Evolutionary conservation across 1,140 invertebrate species (phyloP), one percentile per base, ranked within the genome.

Genomic region (Drosophila pectinifera): DNA sequence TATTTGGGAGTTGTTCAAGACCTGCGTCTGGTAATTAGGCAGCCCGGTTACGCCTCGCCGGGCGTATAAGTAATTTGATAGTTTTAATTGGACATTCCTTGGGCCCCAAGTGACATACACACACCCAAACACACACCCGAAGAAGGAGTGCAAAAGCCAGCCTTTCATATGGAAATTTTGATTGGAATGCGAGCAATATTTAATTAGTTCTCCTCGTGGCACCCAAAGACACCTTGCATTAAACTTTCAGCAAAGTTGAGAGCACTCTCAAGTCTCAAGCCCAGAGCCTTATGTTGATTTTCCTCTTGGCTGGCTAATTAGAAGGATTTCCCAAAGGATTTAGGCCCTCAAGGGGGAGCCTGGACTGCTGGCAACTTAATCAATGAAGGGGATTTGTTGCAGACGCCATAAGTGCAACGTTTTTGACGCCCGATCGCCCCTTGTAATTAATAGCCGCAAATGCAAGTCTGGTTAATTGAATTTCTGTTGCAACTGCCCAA

Each of bases 71-170:
- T 86, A 86, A 86, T 88, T 79, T 86, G 80, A 86, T 86, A 88
- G 84, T 88, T 86, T 88, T 86, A 88, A 86, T 86, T 86, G 84
- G 67, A 58, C 80, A 89, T 86, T 68, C 65, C 51, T 22, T 39
- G 13, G 11, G 3, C 59, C 26, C 34, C 64, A 51, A n/a, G 26
- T 34, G 64, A 67, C 8, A 24, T n/a, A n/a, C n/a, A n/a, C n/a
- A n/a, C n/a, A n/a, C n/a, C 11, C 13, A 18, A 1, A 22, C 28
- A 8, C 13, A n/a, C 24, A 28, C 16, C 22, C 13, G 3, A 3
- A 20, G 38, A 22, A n/a, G 39, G 8, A 28, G 24, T 10, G 11
- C 4, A 36, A 41, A 20, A 41, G 20, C 18, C 63, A 53, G 26
- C 26, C 36, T 68, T 68, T 49, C 22, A 53, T 61, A 34, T 67